Percentiles rank a stretch among this genome's conserved stretches.
phyloP scores from a whole-genome alignment of 2,113 vertebrate species.

The Thunnus thynnus region DNA sequence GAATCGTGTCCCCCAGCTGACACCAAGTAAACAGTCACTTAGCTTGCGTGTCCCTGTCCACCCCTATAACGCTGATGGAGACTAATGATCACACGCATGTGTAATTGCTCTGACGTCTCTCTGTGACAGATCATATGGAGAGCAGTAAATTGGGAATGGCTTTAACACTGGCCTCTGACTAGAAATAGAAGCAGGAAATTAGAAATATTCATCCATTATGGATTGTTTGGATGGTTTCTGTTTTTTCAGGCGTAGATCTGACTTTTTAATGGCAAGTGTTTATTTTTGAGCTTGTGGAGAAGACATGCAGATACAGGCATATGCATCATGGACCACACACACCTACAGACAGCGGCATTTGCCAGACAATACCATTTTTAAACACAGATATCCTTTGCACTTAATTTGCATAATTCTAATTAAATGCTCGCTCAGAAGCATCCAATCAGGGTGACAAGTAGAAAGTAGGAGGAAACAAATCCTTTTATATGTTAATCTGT shows the following conservation, averaged over 20 bases:
- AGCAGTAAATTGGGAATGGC: slow-evolving; percentile 36
- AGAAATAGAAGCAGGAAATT: slow-evolving; percentile 47
- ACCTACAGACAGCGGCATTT: slow-evolving; percentile 19
- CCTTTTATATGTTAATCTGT: slow-evolving; percentile 76
- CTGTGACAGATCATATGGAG: slow-evolving; percentile 47
- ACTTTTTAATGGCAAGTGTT: slow-evolving; percentile 1
- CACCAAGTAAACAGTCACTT: slow-evolving; percentile 71
- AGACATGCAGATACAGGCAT: background rate
- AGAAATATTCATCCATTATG: slow-evolving; percentile 31
- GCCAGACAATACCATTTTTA: slow-evolving; percentile 30
- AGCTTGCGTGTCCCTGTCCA: slow-evolving; percentile 63
- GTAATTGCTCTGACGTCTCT: slow-evolving; percentile 71
- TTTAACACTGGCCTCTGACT: slow-evolving; percentile 6
- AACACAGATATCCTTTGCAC: slow-evolving; percentile 50
- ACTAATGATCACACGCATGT: slow-evolving; percentile 62
- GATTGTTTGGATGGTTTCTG: background rate
- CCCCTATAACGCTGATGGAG: slow-evolving; percentile 61
- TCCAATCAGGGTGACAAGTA: slow-evolving; percentile 61
- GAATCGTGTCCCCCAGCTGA: slow-evolving; percentile 60
- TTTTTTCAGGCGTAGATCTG: slow-evolving; percentile 22
- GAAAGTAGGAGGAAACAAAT: slow-evolving; percentile 61
- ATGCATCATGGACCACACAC: background rate
- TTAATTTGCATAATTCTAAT: slow-evolving; percentile 80
- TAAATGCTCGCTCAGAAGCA: slow-evolving; percentile 65
- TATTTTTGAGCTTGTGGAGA: background rate